Conservation (phyloP, 1,140 invertebrate genomes). For the Drosophila leontia region DNA sequence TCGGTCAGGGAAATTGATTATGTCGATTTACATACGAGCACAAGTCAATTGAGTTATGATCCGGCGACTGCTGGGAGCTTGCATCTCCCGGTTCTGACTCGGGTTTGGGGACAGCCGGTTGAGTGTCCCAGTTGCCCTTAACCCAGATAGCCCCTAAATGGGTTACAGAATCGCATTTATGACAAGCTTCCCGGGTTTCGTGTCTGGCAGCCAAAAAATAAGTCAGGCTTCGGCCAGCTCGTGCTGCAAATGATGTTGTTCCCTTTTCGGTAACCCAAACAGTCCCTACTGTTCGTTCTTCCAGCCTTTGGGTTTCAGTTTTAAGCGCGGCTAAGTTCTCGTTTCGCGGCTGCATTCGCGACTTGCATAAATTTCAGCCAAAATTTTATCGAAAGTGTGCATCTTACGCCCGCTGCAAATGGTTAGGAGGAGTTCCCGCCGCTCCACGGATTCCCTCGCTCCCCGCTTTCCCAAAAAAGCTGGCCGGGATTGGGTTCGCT, state of each 20-base stretch:
- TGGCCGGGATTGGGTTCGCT: slow-evolving; percentile 7
- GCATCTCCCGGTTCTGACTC: neutral
- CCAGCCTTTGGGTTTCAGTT: neutral
- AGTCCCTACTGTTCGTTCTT: slow-evolving; percentile 36
- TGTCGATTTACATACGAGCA: slow-evolving; percentile 75
- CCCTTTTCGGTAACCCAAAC: slow-evolving; percentile 39
- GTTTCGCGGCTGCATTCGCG: slow-evolving; percentile 45
- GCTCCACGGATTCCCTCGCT: slow-evolving; percentile 26
- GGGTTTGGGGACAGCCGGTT: neutral
- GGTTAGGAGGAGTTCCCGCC: slow-evolving; percentile 45
- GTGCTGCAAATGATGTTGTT: slow-evolving; percentile 79
- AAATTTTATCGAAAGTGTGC: slow-evolving; percentile 80
- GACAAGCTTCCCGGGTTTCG: slow-evolving; percentile 49
- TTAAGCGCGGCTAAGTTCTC: slow-evolving; percentile 11
- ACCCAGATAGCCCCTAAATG: slow-evolving; percentile 49
- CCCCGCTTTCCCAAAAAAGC: neutral
- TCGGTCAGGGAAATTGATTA: slow-evolving; percentile 73
- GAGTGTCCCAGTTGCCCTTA: slow-evolving; percentile 59
- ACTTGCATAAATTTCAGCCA: slow-evolving; percentile 70
- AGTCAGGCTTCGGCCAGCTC: slow-evolving; percentile 56
- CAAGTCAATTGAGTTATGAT: slow-evolving; percentile 68
- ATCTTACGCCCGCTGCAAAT: slow-evolving; percentile 66
- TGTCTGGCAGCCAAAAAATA: slow-evolving; percentile 70
- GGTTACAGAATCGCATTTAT: slow-evolving; percentile 60
- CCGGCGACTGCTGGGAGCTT: neutral